These are phyloP conservation scores for Drosophila mauritiana DNA, from an alignment of 1,140 invertebrate genomes.

Conservation along the genomic window DNA sequence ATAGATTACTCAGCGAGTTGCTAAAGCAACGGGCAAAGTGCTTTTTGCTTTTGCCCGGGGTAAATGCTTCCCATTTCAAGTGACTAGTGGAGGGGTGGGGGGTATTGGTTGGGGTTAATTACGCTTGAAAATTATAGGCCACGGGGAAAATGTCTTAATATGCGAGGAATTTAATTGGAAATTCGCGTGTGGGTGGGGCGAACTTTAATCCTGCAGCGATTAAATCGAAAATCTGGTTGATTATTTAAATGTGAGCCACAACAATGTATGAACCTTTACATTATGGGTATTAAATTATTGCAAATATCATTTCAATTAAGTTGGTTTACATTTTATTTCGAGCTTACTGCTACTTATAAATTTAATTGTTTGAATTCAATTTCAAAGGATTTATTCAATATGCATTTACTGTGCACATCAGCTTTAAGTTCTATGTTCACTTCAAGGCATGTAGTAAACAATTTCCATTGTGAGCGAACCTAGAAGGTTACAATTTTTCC, in stretches of 20 bases:
- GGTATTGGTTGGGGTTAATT: slow-evolving; percentile 28
- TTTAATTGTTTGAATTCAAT: neutral
- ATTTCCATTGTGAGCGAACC: too few relatives aligned
- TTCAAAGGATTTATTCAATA: neutral
- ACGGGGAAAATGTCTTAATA: slow-evolving; percentile 44
- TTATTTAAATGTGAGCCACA: neutral
- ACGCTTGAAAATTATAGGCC: slow-evolving; percentile 50
- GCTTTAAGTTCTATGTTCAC: too few relatives aligned
- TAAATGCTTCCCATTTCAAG: slow-evolving; percentile 8
- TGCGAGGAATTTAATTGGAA: slow-evolving; percentile 29
- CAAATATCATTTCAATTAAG: neutral
- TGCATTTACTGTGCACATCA: too few relatives aligned
- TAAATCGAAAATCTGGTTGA: neutral
- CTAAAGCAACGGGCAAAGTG: slow-evolving; percentile 35
- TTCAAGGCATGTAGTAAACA: too few relatives aligned
- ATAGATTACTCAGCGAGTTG: slow-evolving; percentile 55
- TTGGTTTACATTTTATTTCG: neutral
- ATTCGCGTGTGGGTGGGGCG: neutral
- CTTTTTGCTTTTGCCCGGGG: slow-evolving; percentile 5
- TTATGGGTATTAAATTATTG: neutral
- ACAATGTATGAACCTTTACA: neutral
- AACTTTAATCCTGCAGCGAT: slow-evolving; percentile 11
- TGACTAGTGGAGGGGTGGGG: neutral
- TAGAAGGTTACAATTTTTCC: neutral
- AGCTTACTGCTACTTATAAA: neutral